Evolutionary conservation across 2,113 vertebrate species (phyloP), one percentile per base, ranked within the genome.

Genomic region (Blennius ocellaris): DNA sequence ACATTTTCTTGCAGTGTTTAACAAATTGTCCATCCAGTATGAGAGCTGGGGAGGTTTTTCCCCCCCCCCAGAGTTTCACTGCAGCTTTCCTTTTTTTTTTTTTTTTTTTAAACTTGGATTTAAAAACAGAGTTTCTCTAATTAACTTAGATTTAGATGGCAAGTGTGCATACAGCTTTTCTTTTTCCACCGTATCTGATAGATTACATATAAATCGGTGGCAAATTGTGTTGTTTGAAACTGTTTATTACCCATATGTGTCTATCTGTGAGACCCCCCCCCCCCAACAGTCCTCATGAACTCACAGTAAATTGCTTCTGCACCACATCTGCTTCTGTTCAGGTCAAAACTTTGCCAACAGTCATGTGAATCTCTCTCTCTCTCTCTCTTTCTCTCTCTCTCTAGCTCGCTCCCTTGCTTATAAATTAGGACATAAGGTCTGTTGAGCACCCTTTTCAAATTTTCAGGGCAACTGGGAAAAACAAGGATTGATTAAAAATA

Each of bases 1-100:
- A 83, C 80, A 53, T 89, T 81, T 85, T 59, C 65, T 15, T 11
- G 14, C 39, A 59, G 37, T 21, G 60, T 79, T 67, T 17, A 48
- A 60, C 53, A 73, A 53, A 76, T 83, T 82, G 65, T 75, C 69
- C 63, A 69, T 62, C 56, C n/a, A 67, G 47, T 48, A 81, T 84
- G 76, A 37, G 86, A 68, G 62, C 17, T 53, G 51, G 38, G 52
- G 2, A 16, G 53, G 44, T 51, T 52, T 11, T 82, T 60, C 71
- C n/a, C n/a, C n/a, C n/a, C n/a, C n/a, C n/a, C n/a, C 16, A 59
- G 57, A 68, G 12, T 73, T 67, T 56, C 44, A 69, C 58, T 37
- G 65, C 57, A 47, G 21, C n/a, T 37, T 6, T 55, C 45, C 37
- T 40, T 37, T 12, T 15, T 40, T 43, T 47, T 8, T 37, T 6